These are phyloP conservation scores for Rhinella marina DNA, from an alignment of 2,797 vertebrate species.

Conservation along the genomic window DNA sequence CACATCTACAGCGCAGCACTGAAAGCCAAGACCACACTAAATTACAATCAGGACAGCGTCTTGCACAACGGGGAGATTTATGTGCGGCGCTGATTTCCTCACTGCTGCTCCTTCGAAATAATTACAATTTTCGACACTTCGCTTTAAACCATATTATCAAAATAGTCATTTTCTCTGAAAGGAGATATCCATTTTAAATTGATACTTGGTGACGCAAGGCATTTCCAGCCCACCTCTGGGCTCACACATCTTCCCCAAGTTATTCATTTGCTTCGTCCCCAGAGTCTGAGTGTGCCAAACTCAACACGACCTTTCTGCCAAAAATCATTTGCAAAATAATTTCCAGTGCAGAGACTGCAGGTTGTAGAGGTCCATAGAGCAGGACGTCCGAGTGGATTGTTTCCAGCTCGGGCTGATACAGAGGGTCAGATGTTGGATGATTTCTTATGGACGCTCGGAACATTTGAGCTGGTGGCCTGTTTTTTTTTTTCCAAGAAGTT, in stretches of 20 bases:
- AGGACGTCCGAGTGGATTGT: not conserved
- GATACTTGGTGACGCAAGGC: constrained; percentile 33
- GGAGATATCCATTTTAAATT: constrained; percentile 9
- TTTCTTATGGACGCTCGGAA: constrained; percentile 13
- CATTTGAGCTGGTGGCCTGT: not conserved
- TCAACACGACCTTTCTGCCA: constrained; percentile 32
- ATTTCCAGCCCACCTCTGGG: constrained; percentile 21
- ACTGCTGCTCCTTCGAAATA: constrained; percentile 13
- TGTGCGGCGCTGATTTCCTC: constrained; percentile 24
- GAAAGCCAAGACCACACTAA: constrained; percentile 30
- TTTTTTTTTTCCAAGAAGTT: constrained; percentile 4
- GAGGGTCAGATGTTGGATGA: constrained; percentile 14
- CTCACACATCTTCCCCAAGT: constrained; percentile 27
- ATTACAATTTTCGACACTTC: constrained; percentile 29
- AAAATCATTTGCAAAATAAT: constrained; percentile 31
- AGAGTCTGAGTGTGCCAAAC: constrained; percentile 11
- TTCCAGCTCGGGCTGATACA: constrained; percentile 14
- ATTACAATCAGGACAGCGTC: constrained; percentile 9
- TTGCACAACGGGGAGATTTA: constrained; percentile 27
- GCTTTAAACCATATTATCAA: constrained; percentile 48
- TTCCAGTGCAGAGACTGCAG: constrained; percentile 16
- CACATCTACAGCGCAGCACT: not conserved
- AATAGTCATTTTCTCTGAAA: constrained; percentile 50
- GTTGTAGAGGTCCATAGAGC: constrained; percentile 4
- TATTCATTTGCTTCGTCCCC: constrained; percentile 18